Evolutionary conservation across 1,140 invertebrate genomes (phyloP).

Genomic region (Gryon sp.): DNA sequence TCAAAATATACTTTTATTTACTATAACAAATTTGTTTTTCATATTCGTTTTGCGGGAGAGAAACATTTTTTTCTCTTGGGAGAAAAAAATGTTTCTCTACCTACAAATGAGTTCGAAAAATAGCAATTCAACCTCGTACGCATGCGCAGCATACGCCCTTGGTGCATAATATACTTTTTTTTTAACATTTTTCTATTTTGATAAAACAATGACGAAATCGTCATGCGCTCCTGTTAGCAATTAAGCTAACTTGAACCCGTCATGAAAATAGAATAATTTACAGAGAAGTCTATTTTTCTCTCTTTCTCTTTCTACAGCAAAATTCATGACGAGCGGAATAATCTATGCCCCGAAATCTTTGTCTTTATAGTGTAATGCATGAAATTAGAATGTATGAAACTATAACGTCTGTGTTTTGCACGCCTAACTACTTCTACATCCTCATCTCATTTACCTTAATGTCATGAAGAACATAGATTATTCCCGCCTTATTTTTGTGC

Average conservation of each 20-base stretch:
- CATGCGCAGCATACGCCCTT: too few species aligned
- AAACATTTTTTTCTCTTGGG: too few species aligned
- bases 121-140: too few species aligned
- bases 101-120: too few species aligned
- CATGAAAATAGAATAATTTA: constrained; percentile 13
- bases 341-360: constrained; percentile 39
- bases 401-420: too few species aligned
- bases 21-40: background rate
- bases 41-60: background rate
- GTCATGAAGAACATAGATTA: constrained; percentile 29
- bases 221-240: constrained; percentile 48
- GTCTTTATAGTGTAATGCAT: background rate
- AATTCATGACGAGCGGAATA: constrained; percentile 39
- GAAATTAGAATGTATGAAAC: background rate
- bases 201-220: constrained; percentile 23
- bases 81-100: too few species aligned
- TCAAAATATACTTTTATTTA: background rate
- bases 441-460: constrained; percentile 7
- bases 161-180: too few species aligned
- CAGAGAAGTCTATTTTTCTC: too few species aligned
- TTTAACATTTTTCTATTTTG: too few species aligned
- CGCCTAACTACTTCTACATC: background rate
- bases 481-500: constrained; percentile 46
- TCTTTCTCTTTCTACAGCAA: too few species aligned
- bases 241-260: constrained; percentile 55